These are phyloP conservation scores for Lepus oiostolus DNA, from an alignment of 2,797 vertebrate genomes.

Conservation along the genomic window DNA sequence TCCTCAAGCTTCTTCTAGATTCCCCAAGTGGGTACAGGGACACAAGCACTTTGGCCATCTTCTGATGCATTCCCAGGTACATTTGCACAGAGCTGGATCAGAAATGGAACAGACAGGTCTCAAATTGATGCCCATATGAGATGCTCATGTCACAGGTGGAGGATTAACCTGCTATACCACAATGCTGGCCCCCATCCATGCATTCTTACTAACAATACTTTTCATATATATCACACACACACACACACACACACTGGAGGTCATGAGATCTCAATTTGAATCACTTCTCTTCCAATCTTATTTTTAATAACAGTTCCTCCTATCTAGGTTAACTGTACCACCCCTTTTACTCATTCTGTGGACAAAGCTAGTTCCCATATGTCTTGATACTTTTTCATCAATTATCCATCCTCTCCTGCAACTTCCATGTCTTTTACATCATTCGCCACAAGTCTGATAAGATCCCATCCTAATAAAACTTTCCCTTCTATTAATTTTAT, in stretches of 20 bases:
- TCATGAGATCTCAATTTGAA: background rate
- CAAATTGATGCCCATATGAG: too few species aligned
- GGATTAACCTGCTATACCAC: too few species aligned
- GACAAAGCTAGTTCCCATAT: background rate
- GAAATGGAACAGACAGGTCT: too few species aligned
- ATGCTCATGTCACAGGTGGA: too few species aligned
- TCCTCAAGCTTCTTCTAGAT: too few species aligned
- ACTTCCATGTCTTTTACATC: background rate
- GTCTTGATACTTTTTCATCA: background rate
- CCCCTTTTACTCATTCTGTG: background rate
- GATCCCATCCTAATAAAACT: background rate
- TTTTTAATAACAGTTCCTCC: background rate
- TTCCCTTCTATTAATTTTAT: conserved; percentile 1
- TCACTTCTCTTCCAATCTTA: background rate
- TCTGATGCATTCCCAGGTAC: too few species aligned
- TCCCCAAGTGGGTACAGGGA: too few species aligned
- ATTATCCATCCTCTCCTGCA: background rate
- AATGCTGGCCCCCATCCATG: background rate
- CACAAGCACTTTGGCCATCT: too few species aligned
- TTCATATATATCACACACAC: background rate
- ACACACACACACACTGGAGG: too few species aligned
- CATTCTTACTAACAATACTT: background rate
- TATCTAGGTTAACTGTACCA: background rate
- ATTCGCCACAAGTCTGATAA: background rate
- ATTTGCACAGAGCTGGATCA: too few species aligned